Base-by-base conservation (phyloP, 2,797 vertebrate species). In the Eidolon dupreanum region DNA sequence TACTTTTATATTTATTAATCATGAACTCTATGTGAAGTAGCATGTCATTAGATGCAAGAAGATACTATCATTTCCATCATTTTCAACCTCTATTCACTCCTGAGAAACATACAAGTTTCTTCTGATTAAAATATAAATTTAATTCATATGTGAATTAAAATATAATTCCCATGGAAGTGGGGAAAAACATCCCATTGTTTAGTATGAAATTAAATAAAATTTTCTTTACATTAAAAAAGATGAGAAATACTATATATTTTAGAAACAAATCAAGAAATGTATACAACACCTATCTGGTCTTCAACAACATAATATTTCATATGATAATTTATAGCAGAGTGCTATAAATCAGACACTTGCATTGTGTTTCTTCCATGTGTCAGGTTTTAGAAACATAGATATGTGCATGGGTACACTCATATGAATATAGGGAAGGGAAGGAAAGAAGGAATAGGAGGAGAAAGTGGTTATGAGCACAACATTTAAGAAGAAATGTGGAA, bases 1-100 rank as follows among this genome's bases (percentile, higher is more conserved):
- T 85, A 87, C 28, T 74, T 59, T 57, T 38, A 77, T 82, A 82
- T 82, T 92, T 82, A 82, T 82, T 92, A 77, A 70, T 93, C 19
- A 84, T 79, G 59, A 49, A 55, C 20, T 8, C 20, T 70, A 46
- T 41, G 24, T 63, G 93, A 96, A 91, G 59, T 49, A 77, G 59
- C 8, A 55, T 55, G 43, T 13, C 33, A 88, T 38, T 78, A 87
- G 28, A 73, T 49, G 2, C 41, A 82, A 90, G 17, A 89, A 92
- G 36, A 88, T 77, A 36, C 4, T 43, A 55, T 59, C 33, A 70
- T 33, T 89, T 93, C 33, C 46, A 36, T 53, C 33, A 70, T 33
- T 92, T 93, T 41, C 53, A 74, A 70, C 2, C 7, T 82, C 51
- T 84, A 15, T 81, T 3, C 2, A 61, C 10, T 12, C 55, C 91